Base-by-base conservation (phyloP, 2,797 vertebrate genomes). In the Typhlichthys eigenmanni region DNA sequence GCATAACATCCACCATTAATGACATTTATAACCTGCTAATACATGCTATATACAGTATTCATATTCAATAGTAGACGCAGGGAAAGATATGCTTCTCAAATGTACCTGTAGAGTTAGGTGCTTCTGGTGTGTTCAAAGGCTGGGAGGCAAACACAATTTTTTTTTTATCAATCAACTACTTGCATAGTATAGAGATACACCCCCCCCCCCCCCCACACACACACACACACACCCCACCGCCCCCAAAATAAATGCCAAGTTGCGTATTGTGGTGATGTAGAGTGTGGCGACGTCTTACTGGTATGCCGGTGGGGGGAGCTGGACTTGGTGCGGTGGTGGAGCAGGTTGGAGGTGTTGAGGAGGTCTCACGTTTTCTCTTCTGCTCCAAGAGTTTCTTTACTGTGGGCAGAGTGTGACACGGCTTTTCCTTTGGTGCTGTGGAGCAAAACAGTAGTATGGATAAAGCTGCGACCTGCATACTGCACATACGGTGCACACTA, bases 341-440 rank as follows among this genome's bases (percentile, higher is more conserved):
- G 62, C 81, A 89, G 68, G 79, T 64, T 0, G 91, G 82, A 1
- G 76, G 66, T 54, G 74, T 82, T 16, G 88, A 72, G 63, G 88
- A 74, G 19, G 93, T 92, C 81, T 94, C 93, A 1, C 93, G 91
- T 73, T 90, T 93, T 72, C 94, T 89, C 87, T 95, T 95, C 87
- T 95, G 90, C 84, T 97, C 95, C 90, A 97, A 80, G 72, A 96
- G 94, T 80, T 96, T 94, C 87, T 95, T 94, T 70, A 96, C 95
- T 0, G 95, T 97, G 85, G 94, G 94, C 62, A 93, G 93, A 45
- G 93, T 92, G 87, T 92, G 91, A 87, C 91, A 93, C 89, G 86
- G 86, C 91, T 93, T 93, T 86, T 94, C 93, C 82, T 93, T 92
- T 60, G 91, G 86, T 57, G 89, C 93, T 94, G 76, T n/a, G n/a